phyloP scores from a whole-genome alignment of 2,888 invertebrate genomes.

The Mimumesa dahlbomi region DNA sequence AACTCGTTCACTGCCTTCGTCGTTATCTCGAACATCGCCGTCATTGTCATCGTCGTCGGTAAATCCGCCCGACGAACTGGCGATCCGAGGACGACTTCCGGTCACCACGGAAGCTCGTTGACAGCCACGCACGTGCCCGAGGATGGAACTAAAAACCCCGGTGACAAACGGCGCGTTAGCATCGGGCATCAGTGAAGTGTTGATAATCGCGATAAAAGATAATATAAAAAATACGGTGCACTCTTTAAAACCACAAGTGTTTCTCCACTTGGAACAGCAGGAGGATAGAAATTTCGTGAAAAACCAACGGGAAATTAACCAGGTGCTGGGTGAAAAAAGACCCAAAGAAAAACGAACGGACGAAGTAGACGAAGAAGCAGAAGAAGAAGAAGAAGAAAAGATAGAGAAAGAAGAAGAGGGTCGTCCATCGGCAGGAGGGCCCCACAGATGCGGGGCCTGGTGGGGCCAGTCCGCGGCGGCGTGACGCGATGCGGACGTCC shows the following conservation, averaged over 20 bases:
- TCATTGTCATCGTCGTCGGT: constrained; percentile 46
- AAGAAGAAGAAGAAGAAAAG: constrained; percentile 9
- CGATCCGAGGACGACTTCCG: constrained; percentile 52
- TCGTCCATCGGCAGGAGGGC: constrained; percentile 65
- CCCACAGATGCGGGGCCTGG: constrained; percentile 78
- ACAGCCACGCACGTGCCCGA: constrained; percentile 50
- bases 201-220: constrained; percentile 21
- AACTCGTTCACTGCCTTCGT: constrained; percentile 38
- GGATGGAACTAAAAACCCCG: constrained; percentile 62
- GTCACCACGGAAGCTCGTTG: constrained; percentile 42
- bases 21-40: no score
- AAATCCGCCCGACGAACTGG: no score
- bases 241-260: no score
- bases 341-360: not conserved
- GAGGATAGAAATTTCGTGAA: no score
- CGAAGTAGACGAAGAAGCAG: constrained; percentile 3
- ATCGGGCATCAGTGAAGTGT: constrained; percentile 15
- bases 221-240: no score
- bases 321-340: not conserved
- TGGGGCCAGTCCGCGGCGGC: constrained; percentile 77
- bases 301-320: no score
- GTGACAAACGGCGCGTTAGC: constrained; percentile 45
- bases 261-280: no score
- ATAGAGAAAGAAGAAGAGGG: constrained; percentile 43
- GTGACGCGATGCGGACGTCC: constrained; percentile 80